A percentile compares a stretch with the other conserved stretches of the same genome.
These are phyloP conservation scores for Teleopsis dalmanni DNA, from an alignment of 1,140 invertebrate genomes.

Conservation along the genomic window DNA sequence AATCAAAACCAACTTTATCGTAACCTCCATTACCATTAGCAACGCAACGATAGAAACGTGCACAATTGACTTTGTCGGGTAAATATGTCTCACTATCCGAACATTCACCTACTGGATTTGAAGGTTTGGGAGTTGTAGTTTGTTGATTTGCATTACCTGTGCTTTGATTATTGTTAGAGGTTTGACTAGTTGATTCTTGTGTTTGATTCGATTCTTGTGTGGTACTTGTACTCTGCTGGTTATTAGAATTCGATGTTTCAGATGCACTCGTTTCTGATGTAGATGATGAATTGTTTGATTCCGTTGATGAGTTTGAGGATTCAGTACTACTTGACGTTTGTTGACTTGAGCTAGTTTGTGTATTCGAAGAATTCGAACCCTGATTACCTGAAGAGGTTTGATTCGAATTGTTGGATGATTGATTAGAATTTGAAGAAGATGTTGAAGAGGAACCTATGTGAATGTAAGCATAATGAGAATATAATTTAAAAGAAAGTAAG, in stretches of 20 bases:
- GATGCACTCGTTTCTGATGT: not conserved
- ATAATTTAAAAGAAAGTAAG: not conserved
- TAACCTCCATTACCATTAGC: constrained; percentile 49
- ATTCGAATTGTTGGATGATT: too few relatives aligned
- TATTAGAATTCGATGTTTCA: constrained; percentile 8
- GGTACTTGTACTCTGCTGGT: constrained; percentile 6
- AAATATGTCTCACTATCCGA: constrained; percentile 56
- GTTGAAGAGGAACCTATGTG: constrained; percentile 10
- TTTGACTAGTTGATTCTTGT: constrained; percentile 3
- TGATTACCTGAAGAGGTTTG: constrained; percentile 16
- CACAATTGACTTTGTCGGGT: constrained; percentile 42
- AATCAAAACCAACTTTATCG: constrained; percentile 53
- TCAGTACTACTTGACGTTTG: constrained; percentile 7
- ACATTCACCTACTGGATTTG: constrained; percentile 43
- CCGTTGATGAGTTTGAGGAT: constrained; percentile 9
- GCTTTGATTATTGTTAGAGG: constrained; percentile 4
- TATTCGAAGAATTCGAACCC: not conserved
- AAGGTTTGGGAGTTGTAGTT: constrained; percentile 22
- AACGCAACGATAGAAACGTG: constrained; percentile 63
- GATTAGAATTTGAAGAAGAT: too few relatives aligned
- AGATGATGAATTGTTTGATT: constrained; percentile 7
- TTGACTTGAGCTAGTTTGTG: not conserved
- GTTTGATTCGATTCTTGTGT: constrained; percentile 7
- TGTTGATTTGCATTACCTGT: constrained; percentile 1
- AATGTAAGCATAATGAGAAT: not conserved